phyloP scores from a whole-genome alignment of 2,888 invertebrate species.

The Trissoscelio sp. region DNA sequence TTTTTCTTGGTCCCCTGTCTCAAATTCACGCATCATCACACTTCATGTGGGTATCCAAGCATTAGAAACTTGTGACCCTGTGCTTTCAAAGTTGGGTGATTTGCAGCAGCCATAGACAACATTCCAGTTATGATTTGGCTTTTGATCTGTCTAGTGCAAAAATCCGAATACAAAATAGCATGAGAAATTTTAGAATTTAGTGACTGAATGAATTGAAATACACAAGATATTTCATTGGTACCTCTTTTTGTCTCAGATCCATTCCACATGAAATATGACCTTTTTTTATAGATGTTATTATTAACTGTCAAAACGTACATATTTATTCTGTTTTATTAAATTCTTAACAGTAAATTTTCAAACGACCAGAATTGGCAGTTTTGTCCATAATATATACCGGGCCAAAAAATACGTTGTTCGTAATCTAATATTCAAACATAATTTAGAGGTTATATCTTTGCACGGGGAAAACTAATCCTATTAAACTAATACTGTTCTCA shows the following conservation, averaged over 20 bases:
- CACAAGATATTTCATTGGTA: slow-evolving; percentile 72
- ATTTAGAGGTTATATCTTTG: no score
- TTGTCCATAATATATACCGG: no score
- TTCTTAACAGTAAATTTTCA: no score
- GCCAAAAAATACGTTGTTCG: no score
- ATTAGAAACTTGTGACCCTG: slow-evolving; percentile 45
- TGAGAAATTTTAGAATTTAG: slow-evolving; percentile 65
- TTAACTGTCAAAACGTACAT: no score
- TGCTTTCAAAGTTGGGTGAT: slow-evolving; percentile 24
- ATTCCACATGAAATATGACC: slow-evolving; percentile 69
- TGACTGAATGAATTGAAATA: neutral
- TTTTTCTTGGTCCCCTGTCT: no score
- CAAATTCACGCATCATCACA: no score
- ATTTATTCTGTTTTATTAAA: no score
- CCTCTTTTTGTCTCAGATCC: slow-evolving; percentile 71
- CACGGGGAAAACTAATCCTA: no score
- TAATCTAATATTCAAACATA: no score
- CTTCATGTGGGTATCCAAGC: slow-evolving; percentile 46
- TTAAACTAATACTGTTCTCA: no score
- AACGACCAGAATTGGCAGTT: no score
- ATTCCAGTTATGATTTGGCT: slow-evolving; percentile 69
- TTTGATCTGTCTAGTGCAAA: slow-evolving; percentile 72
- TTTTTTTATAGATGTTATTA: slow-evolving; percentile 56
- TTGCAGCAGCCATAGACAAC: slow-evolving; percentile 57
- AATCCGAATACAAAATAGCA: slow-evolving; percentile 64